Conservation (phyloP, 2,113 vertebrate genomes). For the Saguinus imperator region DNA sequence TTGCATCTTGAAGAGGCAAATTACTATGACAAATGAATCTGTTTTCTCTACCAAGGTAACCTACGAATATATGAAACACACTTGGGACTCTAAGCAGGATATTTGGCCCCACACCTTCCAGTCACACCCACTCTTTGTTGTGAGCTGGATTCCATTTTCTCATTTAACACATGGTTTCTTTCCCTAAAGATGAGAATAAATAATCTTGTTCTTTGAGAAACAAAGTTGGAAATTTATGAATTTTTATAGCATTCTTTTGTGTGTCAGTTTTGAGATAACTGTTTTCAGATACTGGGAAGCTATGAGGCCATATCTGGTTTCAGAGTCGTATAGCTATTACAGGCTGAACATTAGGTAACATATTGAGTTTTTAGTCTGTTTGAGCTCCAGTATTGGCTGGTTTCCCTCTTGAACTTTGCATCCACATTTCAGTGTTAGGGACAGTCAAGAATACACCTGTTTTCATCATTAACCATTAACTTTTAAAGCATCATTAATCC, state of each 20-base stretch:
- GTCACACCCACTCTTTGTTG: background rate
- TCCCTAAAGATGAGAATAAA: background rate
- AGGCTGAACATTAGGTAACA: background rate
- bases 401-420: conserved; percentile 12
- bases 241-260: background rate
- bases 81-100: background rate
- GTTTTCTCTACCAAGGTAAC: background rate
- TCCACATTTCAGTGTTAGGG: background rate
- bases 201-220: background rate
- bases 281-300: background rate
- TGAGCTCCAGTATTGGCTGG: background rate
- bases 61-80: background rate
- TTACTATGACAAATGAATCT: background rate
- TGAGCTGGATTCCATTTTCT: background rate
- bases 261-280: background rate
- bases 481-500: background rate
- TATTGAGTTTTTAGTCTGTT: background rate
- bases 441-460: background rate
- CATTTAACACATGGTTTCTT: background rate
- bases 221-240: background rate
- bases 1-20: background rate
- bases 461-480: conserved; percentile 12
- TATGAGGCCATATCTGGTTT: background rate
- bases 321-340: background rate
- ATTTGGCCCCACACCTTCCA: background rate